Evolutionary conservation across 2,888 invertebrate genomes (phyloP).

Genomic region (Globia sparganii): DNA sequence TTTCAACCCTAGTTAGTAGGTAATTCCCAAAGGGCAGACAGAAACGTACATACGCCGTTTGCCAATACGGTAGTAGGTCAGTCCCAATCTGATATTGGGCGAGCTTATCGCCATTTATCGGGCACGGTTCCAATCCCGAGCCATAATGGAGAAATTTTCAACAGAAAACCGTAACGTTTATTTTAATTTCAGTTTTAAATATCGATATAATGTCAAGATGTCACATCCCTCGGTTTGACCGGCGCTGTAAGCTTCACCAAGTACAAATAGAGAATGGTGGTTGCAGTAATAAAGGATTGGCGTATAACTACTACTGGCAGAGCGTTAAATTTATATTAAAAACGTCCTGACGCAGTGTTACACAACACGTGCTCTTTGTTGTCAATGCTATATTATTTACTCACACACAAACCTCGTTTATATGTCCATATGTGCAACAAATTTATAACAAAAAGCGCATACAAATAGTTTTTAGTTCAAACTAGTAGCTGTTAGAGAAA

Average conservation of each 20-base stretch:
- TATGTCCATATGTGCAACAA: slow-evolving; percentile 36
- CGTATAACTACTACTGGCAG: slow-evolving; percentile 74
- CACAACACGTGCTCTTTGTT: slow-evolving; percentile 52
- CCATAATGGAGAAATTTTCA: slow-evolving; percentile 58
- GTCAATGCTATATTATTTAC: slow-evolving; percentile 39
- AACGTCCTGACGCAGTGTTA: slow-evolving; percentile 64
- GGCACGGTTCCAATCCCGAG: slow-evolving; percentile 56
- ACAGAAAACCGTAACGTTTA: slow-evolving; percentile 61
- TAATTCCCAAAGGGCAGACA: slow-evolving; percentile 40
- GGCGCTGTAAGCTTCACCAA: slow-evolving; percentile 78
- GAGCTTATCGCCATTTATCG: slow-evolving; percentile 57
- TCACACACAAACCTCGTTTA: slow-evolving; percentile 11
- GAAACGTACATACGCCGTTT: slow-evolving; percentile 45
- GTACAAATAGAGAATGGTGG: slow-evolving; percentile 86
- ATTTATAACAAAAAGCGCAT: slow-evolving; percentile 49
- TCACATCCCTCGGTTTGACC: slow-evolving; percentile 74
- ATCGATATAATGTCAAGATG: slow-evolving; percentile 62
- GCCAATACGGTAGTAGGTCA: slow-evolving; percentile 63
- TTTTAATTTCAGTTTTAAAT: slow-evolving; percentile 62
- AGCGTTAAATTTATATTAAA: slow-evolving; percentile 86
- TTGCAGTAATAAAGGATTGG: slow-evolving; percentile 81
- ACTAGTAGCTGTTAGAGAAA: slow-evolving; percentile 31
- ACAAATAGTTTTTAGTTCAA: slow-evolving; percentile 36
- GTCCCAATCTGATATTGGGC: slow-evolving; percentile 60
- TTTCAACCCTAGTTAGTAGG: slow-evolving; percentile 12